phyloP scores from a whole-genome alignment of 2,888 invertebrate genomes.

The Chromoteleia sp. region DNA sequence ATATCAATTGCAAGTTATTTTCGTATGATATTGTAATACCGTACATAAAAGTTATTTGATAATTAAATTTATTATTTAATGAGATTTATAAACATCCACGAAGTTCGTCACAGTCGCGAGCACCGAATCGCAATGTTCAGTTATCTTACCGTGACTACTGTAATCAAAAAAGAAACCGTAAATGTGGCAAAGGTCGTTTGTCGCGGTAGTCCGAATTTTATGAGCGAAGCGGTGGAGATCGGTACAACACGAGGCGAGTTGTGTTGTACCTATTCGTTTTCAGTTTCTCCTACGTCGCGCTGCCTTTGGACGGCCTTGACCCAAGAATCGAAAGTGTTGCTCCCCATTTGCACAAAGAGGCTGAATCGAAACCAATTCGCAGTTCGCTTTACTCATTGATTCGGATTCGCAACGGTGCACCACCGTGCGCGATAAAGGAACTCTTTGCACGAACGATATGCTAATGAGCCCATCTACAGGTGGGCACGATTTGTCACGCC shows the following conservation, averaged over 20 bases:
- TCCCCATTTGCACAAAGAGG: slow-evolving; percentile 68
- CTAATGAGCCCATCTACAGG: slow-evolving; percentile 50
- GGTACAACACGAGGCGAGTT: slow-evolving; percentile 17
- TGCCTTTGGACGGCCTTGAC: slow-evolving; percentile 74
- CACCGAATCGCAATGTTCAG: too few relatives aligned
- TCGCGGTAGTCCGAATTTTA: slow-evolving; percentile 29
- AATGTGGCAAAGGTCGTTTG: slow-evolving; percentile 22
- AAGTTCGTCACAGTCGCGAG: too few relatives aligned
- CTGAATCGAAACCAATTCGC: slow-evolving; percentile 59
- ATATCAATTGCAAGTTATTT: too few relatives aligned
- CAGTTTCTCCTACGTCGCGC: slow-evolving; percentile 72
- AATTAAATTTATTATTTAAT: too few relatives aligned
- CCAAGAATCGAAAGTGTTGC: slow-evolving; percentile 77
- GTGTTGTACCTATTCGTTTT: slow-evolving; percentile 65
- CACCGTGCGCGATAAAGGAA: slow-evolving; percentile 16
- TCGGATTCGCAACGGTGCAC: slow-evolving; percentile 34
- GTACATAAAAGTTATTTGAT: too few relatives aligned
- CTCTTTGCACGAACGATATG: slow-evolving; percentile 39
- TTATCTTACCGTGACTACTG: too few relatives aligned
- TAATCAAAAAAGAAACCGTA: too few relatives aligned
- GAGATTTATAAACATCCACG: too few relatives aligned
- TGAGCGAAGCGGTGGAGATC: slow-evolving; percentile 29
- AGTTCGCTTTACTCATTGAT: slow-evolving; percentile 56
- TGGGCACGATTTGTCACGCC: slow-evolving; percentile 39
- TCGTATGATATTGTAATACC: too few relatives aligned